Base-by-base conservation (phyloP, 1,140 invertebrate species). In the Arctopsyche grandis region DNA sequence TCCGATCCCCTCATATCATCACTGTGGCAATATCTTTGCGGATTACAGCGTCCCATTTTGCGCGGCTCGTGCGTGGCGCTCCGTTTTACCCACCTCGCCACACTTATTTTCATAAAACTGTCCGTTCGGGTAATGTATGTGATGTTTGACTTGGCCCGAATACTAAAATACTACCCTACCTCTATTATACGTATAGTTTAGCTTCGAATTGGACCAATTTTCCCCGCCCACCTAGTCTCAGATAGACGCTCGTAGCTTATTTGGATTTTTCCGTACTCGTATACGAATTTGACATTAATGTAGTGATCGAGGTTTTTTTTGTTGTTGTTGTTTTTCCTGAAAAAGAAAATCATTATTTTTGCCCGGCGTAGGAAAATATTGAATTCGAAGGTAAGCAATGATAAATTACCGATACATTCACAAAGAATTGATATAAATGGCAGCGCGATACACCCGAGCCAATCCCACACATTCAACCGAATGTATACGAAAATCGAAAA, bases 91-190 rank as follows among this genome's bases (percentile, higher is more conserved):
- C 69, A 48, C 43, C 69, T 14, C 1, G 14, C 44, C 69, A 48
- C 69, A 71, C 69, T 71, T 71, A 71, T 71, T 71, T 71, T 71
- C 69, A 71, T 71, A 71, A 71, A 71, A 71, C 69, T 71, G 69
- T 71, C 69, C 69, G 43, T 12, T 46, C 69, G 69, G 5, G 43
- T 71, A 71, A 71, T 38, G 38, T 71, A 71, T 66, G 63, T 48
- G 69, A 29, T 71, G 69, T 71, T 71, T 38, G 69, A 71, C 38
- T 71, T n/a, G 38, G 21, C 21, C 9, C 19, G 63, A 66, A 66
- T 66, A 66, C 63, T 66, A 26, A 66, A 66, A 66, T 66, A 66
- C 16, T 52, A 14, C 48, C 12, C 10, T 52, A 14, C 48, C 3
- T 52, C 1, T 14, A 52, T 52, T 16, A 52, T 52, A 52, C 12